Percentiles rank a stretch among this genome's conserved stretches.
Evolutionary conservation across 1,140 invertebrate species (phyloP).

Genomic region (Drosophila obscura): DNA sequence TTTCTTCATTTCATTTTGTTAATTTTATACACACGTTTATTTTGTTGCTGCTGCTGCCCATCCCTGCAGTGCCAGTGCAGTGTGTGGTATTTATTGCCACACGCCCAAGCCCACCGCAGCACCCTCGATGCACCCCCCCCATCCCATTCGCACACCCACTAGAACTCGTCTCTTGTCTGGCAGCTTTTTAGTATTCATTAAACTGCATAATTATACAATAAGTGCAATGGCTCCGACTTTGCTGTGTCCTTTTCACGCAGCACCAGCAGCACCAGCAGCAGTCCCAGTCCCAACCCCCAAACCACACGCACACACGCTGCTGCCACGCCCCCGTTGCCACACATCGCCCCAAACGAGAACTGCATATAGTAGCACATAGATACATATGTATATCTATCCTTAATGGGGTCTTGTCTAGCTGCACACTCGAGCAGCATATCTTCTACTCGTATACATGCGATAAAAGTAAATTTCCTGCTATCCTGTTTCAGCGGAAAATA

Average conservation of each 20-base stretch:
- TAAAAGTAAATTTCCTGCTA: too few relatives aligned
- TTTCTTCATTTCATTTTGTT: slow-evolving; percentile 71
- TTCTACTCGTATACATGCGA: background rate
- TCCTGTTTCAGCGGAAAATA: too few relatives aligned
- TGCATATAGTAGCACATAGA: slow-evolving; percentile 22
- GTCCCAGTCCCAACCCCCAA: background rate
- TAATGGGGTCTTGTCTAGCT: slow-evolving; percentile 20
- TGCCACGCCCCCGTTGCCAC: slow-evolving; percentile 3
- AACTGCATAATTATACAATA: slow-evolving; percentile 82
- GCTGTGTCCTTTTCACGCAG: slow-evolving; percentile 13
- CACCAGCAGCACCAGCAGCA: background rate
- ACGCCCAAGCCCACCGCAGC: slow-evolving; percentile 2
- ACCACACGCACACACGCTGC: background rate
- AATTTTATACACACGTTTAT: slow-evolving; percentile 76
- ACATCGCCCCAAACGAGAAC: background rate
- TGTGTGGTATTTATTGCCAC: slow-evolving; percentile 67
- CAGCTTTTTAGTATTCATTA: slow-evolving; percentile 80
- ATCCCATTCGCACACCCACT: background rate
- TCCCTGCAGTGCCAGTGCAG: slow-evolving; percentile 16
- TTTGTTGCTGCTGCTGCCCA: slow-evolving; percentile 38
- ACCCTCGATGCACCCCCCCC: background rate
- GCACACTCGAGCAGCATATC: slow-evolving; percentile 4
- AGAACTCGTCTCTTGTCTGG: slow-evolving; percentile 4
- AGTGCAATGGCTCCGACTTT: slow-evolving; percentile 71
- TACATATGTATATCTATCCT: slow-evolving; percentile 9